phyloP scores from a whole-genome alignment of 2,797 vertebrate species.

The Diglossa cyanea region DNA sequence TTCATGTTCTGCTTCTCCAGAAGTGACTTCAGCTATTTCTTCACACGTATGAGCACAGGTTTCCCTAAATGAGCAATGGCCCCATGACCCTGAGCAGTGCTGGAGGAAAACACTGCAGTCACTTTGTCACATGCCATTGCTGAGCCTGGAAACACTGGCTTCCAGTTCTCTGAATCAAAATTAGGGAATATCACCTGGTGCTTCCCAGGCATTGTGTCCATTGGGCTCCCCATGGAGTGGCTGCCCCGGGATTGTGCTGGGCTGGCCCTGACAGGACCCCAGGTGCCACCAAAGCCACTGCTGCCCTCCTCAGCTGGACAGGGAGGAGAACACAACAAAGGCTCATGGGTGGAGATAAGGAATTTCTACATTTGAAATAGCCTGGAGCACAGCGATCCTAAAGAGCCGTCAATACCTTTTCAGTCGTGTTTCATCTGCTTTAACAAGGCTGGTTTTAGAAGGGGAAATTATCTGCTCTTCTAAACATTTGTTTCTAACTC shows the following conservation, averaged over 20 bases:
- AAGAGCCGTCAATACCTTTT: neutral
- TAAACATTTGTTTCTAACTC: neutral
- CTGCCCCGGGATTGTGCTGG: fast-evolving
- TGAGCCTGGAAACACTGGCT: fast-evolving
- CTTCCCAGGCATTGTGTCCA: fast-evolving
- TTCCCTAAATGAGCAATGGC: neutral
- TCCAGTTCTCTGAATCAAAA: neutral
- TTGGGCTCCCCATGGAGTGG: fast-evolving
- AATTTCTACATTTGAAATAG: neutral
- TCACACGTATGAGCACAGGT: neutral
- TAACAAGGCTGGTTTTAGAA: neutral
- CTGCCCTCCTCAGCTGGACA: neutral
- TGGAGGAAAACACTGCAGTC: neutral
- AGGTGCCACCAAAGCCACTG: neutral
- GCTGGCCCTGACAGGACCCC: neutral
- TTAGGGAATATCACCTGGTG: fast-evolving
- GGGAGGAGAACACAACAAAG: neutral
- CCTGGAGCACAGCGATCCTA: neutral
- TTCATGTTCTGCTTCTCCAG: neutral
- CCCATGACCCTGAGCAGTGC: conserved; percentile 21
- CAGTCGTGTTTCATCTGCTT: neutral
- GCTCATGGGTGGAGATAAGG: neutral
- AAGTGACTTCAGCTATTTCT: neutral
- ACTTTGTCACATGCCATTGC: neutral
- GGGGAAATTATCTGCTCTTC: neutral